Evolutionary conservation across 2,888 invertebrate species (phyloP).

Genomic region (Tuta absoluta): DNA sequence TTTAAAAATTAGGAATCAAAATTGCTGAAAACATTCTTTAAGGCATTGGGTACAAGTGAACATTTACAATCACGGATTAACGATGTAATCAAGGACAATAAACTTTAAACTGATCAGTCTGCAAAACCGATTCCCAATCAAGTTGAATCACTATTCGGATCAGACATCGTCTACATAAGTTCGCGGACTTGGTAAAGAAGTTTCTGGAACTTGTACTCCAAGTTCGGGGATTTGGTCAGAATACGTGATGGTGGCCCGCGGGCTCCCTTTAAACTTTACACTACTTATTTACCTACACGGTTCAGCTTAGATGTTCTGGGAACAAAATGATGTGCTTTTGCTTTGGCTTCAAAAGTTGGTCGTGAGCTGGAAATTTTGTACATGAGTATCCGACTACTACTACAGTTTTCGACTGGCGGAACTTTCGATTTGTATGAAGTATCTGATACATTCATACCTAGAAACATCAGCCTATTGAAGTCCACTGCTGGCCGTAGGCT

Average conservation of each 20-base stretch:
- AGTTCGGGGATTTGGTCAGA: slow-evolving; percentile 36
- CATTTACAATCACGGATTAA: too few species aligned
- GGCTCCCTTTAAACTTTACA: slow-evolving; percentile 39
- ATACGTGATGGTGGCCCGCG: slow-evolving; percentile 44
- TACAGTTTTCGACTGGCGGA: too few species aligned
- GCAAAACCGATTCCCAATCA: slow-evolving; percentile 9
- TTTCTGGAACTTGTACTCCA: slow-evolving; percentile 42
- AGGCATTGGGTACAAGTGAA: too few species aligned
- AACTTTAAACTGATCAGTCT: slow-evolving; percentile 7
- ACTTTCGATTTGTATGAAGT: too few species aligned
- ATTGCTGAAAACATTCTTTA: too few species aligned
- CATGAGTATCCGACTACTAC: too few species aligned
- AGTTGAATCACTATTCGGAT: slow-evolving; percentile 18
- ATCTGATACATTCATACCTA: too few species aligned
- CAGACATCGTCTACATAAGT: slow-evolving; percentile 23
- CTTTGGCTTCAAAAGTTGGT: background rate
- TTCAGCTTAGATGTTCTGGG: slow-evolving; percentile 12
- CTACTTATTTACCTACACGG: slow-evolving; percentile 32
- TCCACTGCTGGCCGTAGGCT: too few species aligned
- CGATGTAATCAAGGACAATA: background rate
- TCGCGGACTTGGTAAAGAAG: slow-evolving; percentile 46
- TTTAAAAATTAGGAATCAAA: too few species aligned
- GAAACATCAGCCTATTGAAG: too few species aligned
- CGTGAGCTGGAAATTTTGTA: too few species aligned
- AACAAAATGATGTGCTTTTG: slow-evolving; percentile 8